Conservation (phyloP, 2,888 invertebrate genomes). For the Eristalinus sepulchralis region DNA sequence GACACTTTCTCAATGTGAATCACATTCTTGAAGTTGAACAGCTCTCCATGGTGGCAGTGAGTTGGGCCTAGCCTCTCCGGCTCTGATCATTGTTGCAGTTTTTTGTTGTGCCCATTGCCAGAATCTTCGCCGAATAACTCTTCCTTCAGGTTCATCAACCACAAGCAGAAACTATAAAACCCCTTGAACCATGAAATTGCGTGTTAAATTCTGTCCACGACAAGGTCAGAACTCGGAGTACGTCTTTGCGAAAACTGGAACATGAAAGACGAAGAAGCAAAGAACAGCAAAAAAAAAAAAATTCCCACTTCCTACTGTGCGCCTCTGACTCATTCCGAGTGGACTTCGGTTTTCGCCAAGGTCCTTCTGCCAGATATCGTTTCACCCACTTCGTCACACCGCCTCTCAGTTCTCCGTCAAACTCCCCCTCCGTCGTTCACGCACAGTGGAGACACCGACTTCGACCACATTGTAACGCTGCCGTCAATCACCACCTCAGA, state of each 20-base stretch:
- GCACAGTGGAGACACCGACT: not conserved
- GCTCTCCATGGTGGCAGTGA: too few species aligned
- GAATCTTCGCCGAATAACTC: too few species aligned
- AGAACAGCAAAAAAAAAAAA: not conserved
- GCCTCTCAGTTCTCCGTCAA: not conserved
- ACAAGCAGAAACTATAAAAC: not conserved
- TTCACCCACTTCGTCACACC: not conserved
- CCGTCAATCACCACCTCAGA: conserved; percentile 1
- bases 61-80: too few species aligned
- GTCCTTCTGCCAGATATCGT: not conserved
- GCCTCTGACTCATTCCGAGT: not conserved
- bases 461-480: conserved; percentile 10
- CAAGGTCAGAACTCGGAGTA: not conserved
- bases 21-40: not conserved
- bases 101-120: too few species aligned
- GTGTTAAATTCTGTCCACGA: not conserved
- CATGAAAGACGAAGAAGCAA: too few species aligned
- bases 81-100: too few species aligned
- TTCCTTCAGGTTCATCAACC: not conserved
- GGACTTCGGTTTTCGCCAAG: not conserved
- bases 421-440: not conserved
- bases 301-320: not conserved
- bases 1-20: not conserved
- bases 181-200: not conserved
- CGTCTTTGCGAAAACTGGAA: not conserved